Evolutionary conservation across 1,140 invertebrate species (phyloP).

Genomic region (Lasaia peninsularis): DNA sequence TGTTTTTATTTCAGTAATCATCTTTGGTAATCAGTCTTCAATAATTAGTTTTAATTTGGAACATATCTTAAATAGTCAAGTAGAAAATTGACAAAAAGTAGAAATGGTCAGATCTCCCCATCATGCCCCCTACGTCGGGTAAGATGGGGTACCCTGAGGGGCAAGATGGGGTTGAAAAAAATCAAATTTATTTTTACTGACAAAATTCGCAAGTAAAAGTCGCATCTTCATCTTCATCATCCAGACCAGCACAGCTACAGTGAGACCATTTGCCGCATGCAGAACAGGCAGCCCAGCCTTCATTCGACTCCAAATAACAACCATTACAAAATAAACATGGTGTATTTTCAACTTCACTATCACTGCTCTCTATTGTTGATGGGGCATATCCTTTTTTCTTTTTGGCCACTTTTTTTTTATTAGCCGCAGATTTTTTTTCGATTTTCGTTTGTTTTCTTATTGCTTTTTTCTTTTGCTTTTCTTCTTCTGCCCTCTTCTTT

Average conservation of each 20-base stretch:
- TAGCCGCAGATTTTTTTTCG: neutral
- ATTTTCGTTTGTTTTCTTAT: conserved; percentile 5
- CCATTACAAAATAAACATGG: conserved; percentile 13
- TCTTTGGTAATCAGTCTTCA: conserved; percentile 9
- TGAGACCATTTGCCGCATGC: conserved; percentile 35
- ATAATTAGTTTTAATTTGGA: neutral
- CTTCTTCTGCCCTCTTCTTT: neutral
- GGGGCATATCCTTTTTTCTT: neutral
- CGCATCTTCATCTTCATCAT: conserved; percentile 31
- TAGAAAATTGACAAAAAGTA: conserved; percentile 8
- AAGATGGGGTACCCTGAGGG: conserved; percentile 16
- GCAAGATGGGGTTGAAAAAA: conserved; percentile 2
- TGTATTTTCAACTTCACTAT: conserved; percentile 16
- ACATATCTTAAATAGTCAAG: neutral
- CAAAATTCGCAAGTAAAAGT: conserved; percentile 21
- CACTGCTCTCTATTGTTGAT: neutral
- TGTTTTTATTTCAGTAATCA: no score
- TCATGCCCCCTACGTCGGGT: neutral
- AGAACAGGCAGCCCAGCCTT: conserved; percentile 17
- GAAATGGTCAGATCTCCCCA: conserved; percentile 1
- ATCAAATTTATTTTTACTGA: conserved; percentile 9
- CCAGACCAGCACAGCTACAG: conserved; percentile 34
- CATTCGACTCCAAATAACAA: conserved; percentile 15
- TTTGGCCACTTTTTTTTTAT: neutral
- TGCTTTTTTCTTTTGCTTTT: neutral